phyloP scores from a whole-genome alignment of 2,888 invertebrate genomes.

The Agonum fuliginosum region DNA sequence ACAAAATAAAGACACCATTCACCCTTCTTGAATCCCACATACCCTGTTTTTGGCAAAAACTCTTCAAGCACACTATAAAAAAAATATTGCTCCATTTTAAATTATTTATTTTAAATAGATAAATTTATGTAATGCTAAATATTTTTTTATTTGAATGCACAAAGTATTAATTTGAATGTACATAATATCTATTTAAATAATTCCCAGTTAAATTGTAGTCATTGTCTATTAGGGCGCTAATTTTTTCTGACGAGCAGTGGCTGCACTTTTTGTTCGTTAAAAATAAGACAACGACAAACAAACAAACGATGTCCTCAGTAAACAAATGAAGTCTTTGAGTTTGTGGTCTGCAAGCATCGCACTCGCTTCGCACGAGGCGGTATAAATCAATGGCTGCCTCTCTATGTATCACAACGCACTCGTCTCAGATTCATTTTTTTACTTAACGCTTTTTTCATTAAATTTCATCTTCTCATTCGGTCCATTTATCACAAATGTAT shows the following conservation, averaged over 20 bases:
- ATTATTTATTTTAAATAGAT: too few species aligned
- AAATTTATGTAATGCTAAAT: too few species aligned
- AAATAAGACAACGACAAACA: conserved; percentile 33
- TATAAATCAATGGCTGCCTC: conserved; percentile 51
- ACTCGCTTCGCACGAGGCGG: conserved; percentile 31
- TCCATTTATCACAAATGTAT: conserved; percentile 54
- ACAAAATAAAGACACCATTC: too few species aligned
- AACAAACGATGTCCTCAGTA: conserved; percentile 31
- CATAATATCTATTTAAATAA: conserved; percentile 25
- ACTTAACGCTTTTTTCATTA: conserved; percentile 53
- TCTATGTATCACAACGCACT: conserved; percentile 50
- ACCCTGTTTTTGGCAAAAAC: too few species aligned
- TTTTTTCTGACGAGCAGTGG: conserved; percentile 29
- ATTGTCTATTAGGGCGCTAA: conserved; percentile 3
- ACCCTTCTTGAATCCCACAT: too few species aligned
- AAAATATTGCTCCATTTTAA: too few species aligned
- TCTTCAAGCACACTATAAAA: too few species aligned
- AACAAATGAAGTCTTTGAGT: conserved; percentile 49
- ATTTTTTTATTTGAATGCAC: too few species aligned
- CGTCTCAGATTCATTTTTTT: conserved; percentile 38
- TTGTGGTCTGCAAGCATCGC: conserved; percentile 2
- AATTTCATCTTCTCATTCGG: conserved; percentile 51
- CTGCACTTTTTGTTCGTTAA: conserved; percentile 34
- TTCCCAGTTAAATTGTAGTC: background rate
- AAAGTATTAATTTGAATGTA: too few species aligned